Evolutionary conservation across 2,113 vertebrate species (phyloP), one percentile per base, ranked within the genome.

Genomic region (Suncus etruscus): DNA sequence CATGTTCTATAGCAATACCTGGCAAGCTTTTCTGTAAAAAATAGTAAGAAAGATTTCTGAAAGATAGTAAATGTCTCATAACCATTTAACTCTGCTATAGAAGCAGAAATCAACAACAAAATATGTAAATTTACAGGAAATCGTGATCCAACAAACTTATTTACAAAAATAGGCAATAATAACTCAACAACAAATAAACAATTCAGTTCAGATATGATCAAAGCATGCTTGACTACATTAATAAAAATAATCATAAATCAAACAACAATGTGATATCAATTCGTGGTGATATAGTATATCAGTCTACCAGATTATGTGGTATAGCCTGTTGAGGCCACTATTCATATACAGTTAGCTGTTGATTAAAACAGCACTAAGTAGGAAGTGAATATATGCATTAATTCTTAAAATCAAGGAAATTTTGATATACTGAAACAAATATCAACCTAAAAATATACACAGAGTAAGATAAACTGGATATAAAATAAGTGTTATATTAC

Each of bases 121-220:
- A 73, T 9, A 20, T 48, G 69, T 31, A 70, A 80, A 32, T 54
- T 45, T 54, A 66, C 12, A 70, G 8, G 1, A 66, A 20, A 18
- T 20, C 76, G 4, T 29, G 15, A 66, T 77, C 31, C 48, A 39
- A 73, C 25, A 75, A 69, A 48, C 27, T 83, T 31, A 47, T 74
- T 73, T 74, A 78, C 20, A 68, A 84, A 83, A 87, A 91, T 1
- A 3, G 70, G 29, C 73, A 88, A 72, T 81, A 58, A 22, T 80
- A 32, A 63, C 51, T 10, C 39, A 31, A 15, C 61, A 61, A 27
- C 63, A 65, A 90, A 77, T 8, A 83, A 72, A 72, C 7, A 78
- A 12, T 10, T 7, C 10, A 16, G 77, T 72, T 82, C 22, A 93
- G 76, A 82, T 81, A 31, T 70, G 50, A 8, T 1, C 10, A 83